phyloP scores from a whole-genome alignment of 2,888 invertebrate species.

The Aethes cnicana region DNA sequence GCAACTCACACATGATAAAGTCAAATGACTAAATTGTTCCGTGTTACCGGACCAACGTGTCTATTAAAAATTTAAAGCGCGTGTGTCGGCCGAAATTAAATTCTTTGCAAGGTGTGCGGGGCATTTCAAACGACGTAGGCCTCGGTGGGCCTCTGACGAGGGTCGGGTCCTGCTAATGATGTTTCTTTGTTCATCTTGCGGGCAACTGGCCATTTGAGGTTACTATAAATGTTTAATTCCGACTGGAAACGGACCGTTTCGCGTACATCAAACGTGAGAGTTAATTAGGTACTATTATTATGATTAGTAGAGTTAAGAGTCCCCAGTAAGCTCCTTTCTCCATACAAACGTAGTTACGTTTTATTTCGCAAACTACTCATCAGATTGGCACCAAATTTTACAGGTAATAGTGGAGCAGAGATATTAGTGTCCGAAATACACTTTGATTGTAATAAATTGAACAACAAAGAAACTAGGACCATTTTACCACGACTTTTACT shows the following conservation, averaged over 20 bases:
- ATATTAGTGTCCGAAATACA: too few relatives aligned
- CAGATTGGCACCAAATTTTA: too few relatives aligned
- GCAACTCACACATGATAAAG: constrained; percentile 6
- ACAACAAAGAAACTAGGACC: too few relatives aligned
- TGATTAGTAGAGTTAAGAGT: too few relatives aligned
- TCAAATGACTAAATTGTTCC: constrained; percentile 18
- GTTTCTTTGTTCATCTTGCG: constrained; percentile 32
- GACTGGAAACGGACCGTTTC: neutral
- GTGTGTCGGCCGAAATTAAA: constrained; percentile 48
- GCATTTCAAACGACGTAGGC: constrained; percentile 56
- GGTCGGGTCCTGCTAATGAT: constrained; percentile 34
- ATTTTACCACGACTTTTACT: too few relatives aligned
- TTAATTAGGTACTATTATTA: neutral
- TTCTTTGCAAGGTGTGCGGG: constrained; percentile 44
- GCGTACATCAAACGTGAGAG: constrained; percentile 7
- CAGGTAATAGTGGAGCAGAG: too few relatives aligned
- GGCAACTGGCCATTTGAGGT: constrained; percentile 24
- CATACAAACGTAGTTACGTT: too few relatives aligned
- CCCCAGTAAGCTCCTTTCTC: too few relatives aligned
- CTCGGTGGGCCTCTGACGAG: constrained; percentile 38
- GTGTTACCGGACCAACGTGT: constrained; percentile 32
- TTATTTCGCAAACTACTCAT: too few relatives aligned
- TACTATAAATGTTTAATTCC: constrained; percentile 27
- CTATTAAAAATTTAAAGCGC: constrained; percentile 48
- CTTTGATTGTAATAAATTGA: too few relatives aligned